Evolutionary conservation across 2,113 vertebrate genomes (phyloP), one percentile per base, ranked within the genome.

Genomic region (Pygoscelis antarcticus): DNA sequence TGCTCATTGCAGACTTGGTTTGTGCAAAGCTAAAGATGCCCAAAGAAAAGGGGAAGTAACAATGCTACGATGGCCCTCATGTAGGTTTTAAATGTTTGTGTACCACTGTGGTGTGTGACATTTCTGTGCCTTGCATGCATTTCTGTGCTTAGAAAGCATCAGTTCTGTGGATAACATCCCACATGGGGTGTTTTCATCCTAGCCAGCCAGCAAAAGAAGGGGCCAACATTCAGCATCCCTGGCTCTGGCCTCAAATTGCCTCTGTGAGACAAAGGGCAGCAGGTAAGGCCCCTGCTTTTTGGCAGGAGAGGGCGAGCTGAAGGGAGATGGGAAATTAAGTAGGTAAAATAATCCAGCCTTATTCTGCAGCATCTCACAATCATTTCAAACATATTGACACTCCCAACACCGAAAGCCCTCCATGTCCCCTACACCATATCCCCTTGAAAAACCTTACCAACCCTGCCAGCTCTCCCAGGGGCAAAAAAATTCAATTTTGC

Each of bases 401-500:
- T 60, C 66, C 70, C 84, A 76, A 3, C 21, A 32, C 21, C 13
- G 44, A 91, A 87, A 89, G 14, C 4, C 36, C 27, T 85, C 40
- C 57, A 40, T 32, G 40, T 17, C 6, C 65, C 70, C 52, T 64
- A 51, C 34, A 54, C 66, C 57, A 46, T 1, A 46, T 34, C 44
- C 77, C 49, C 90, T 49, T 36, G 52, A 85, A 91, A 83, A 95
- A 44, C 60, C 23, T 83, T 7, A 22, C 57, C 2, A 0, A 71
- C 81, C 87, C 74, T 6, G 9, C 34, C 82, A 83, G 61, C 58
- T 61, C 36, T 96, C 96, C 93, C 84, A 87, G 44, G 75, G 75
- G 62, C 87, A 94, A 66, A 62, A 69, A 89, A 95, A 94, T 90
- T 95, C 78, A 94, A 93, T 96, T 94, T 93, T 94, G 49, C 66